Conservation (phyloP, 2,888 invertebrate genomes). For the Rhopalosiphum nymphaeae region DNA sequence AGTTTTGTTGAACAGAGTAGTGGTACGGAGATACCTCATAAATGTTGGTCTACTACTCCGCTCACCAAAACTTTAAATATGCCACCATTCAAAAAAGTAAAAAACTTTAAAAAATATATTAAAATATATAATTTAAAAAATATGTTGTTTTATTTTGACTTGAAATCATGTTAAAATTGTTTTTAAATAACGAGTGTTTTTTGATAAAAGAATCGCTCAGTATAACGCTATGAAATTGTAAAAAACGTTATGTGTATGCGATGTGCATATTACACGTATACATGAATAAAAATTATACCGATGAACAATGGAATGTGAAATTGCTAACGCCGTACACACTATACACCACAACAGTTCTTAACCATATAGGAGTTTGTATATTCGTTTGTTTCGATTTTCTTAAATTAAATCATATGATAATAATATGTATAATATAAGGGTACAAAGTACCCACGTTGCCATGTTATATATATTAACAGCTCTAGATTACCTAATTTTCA, state of each 20-base stretch:
- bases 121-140: too few species aligned
- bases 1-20: too few species aligned
- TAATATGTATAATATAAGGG: neutral
- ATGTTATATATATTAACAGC: neutral
- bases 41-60: too few species aligned
- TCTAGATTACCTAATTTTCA: neutral
- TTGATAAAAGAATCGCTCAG: too few species aligned
- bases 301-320: neutral
- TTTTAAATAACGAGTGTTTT: too few species aligned
- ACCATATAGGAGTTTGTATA: neutral
- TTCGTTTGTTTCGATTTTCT: neutral
- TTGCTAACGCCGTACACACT: neutral
- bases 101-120: too few species aligned
- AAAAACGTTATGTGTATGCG: neutral
- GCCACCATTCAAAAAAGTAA: too few species aligned
- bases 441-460: neutral
- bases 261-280: neutral
- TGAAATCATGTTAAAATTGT: too few species aligned
- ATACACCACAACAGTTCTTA: neutral
- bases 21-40: too few species aligned
- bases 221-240: neutral
- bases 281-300: neutral
- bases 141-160: too few species aligned
- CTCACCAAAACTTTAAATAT: too few species aligned
- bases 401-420: neutral